Evolutionary conservation across 2,888 invertebrate species (phyloP), one percentile per base, ranked within the genome.

Genomic region (Dicycla oo): DNA sequence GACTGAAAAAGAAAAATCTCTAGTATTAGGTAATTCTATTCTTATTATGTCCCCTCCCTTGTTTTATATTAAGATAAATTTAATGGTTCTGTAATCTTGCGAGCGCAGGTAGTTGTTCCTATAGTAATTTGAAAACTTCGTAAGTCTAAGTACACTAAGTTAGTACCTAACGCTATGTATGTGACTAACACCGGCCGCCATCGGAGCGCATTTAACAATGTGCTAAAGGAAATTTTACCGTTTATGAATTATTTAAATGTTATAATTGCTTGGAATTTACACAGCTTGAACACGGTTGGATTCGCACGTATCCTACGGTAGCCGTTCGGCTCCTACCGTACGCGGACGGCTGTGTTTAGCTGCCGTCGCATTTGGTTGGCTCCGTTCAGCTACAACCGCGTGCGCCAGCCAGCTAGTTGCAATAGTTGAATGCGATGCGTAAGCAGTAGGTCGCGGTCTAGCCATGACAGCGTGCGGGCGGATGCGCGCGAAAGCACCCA

Each of bases 21-120:
- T 45, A 45, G 53, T 73, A 71, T 5, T 47, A 13, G 26, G 23
- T 61, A 53, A 61, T 38, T 47, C 38, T 38, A 18, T 23, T 6
- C 53, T 58, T 58, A 43, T 13, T 4, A 43, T 18, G 43, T 45
- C 54, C 30, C 45, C 15, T 30, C 23, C 53, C 45, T 26, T 45
- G n/a, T 63, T 54, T 75, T 23, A 20, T 75, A 72, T 63, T 74
- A 74, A 40, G 30, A 61, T 61, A 61, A n/a, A n/a, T n/a, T n/a
- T n/a, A 61, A 71, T 61, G 62, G 20, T 26, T 61, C 7, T 45
- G 53, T 62, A n/a, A 74, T 45, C 11, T 54, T 75, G 64, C 54
- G 54, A 40, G 8, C 20, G n/a, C 63, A 54, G 26, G 7, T 72
- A 47, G 30, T 74, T 38, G 45, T 72, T 45, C 45, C 3, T 53